Conservation (phyloP, 2,113 vertebrate species). For the Cebus imitator region DNA sequence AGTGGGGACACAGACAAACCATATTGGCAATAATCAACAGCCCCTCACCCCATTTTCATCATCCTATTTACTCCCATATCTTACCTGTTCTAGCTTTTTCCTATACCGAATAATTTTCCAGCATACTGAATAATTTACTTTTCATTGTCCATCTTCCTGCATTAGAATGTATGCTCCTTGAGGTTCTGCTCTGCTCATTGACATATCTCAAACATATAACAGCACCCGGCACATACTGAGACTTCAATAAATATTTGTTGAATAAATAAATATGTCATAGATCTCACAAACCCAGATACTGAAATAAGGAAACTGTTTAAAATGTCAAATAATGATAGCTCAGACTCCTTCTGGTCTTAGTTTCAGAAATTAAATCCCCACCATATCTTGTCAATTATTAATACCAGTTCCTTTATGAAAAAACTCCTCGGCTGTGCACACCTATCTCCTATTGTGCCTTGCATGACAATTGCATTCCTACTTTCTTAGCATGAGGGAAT, state of each 20-base stretch:
- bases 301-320: not conserved
- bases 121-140: not conserved
- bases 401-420: not conserved
- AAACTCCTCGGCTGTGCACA: not conserved
- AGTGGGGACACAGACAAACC: no score
- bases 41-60: not conserved
- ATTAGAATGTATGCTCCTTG: not conserved
- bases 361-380: conserved; percentile 19
- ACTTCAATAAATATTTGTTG: not conserved
- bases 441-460: not conserved
- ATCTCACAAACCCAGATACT: not conserved
- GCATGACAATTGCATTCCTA: not conserved
- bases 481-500: not conserved
- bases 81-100: not conserved
- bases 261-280: not conserved
- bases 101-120: not conserved
- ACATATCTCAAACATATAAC: not conserved
- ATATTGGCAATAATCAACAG: not conserved
- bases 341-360: not conserved
- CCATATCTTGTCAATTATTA: not conserved
- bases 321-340: not conserved
- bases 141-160: not conserved
- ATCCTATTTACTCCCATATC: not conserved
- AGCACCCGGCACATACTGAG: not conserved
- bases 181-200: not conserved